These are phyloP conservation scores for Entosphenus tridentatus DNA, from an alignment of 2,113 vertebrate species.

Conservation along the genomic window DNA sequence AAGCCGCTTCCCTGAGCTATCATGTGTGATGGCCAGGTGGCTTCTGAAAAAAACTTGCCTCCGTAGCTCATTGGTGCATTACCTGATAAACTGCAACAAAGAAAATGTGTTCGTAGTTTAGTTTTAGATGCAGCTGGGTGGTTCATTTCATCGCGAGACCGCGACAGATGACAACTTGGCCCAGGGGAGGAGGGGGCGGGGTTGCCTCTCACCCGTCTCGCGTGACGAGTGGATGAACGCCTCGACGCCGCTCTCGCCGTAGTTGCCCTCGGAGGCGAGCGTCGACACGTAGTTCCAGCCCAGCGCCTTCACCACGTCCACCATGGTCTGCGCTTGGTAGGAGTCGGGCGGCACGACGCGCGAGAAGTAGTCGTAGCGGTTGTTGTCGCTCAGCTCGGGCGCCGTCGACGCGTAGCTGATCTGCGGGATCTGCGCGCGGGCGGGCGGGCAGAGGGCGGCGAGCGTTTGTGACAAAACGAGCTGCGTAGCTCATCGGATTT, in stretches of 20 bases:
- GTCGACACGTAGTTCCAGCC: conserved; percentile 90
- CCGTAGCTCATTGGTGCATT: no score
- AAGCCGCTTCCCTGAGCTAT: no score
- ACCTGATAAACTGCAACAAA: no score
- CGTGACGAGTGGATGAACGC: conserved; percentile 84
- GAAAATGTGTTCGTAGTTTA: no score
- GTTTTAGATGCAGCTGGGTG: no score
- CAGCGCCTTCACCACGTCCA: conserved; percentile 79
- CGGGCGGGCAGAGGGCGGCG: neutral
- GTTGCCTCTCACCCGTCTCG: conserved; percentile 36
- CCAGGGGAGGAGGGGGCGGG: no score
- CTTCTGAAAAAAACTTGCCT: no score
- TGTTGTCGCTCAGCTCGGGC: conserved; percentile 78
- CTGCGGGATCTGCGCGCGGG: conserved; percentile 49
- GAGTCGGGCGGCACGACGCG: conserved; percentile 77
- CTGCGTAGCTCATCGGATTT: no score
- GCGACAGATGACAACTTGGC: no score
- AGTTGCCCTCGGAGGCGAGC: conserved; percentile 76
- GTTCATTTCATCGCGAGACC: no score
- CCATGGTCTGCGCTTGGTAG: conserved; percentile 87
- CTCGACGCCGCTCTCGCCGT: conserved; percentile 71
- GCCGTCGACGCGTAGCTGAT: conserved; percentile 90
- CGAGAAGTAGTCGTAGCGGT: conserved; percentile 87
- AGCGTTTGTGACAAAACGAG: no score
- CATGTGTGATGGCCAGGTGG: no score